Evolutionary conservation across 1,140 invertebrate genomes (phyloP).

Genomic region (Drosophila sproati): DNA sequence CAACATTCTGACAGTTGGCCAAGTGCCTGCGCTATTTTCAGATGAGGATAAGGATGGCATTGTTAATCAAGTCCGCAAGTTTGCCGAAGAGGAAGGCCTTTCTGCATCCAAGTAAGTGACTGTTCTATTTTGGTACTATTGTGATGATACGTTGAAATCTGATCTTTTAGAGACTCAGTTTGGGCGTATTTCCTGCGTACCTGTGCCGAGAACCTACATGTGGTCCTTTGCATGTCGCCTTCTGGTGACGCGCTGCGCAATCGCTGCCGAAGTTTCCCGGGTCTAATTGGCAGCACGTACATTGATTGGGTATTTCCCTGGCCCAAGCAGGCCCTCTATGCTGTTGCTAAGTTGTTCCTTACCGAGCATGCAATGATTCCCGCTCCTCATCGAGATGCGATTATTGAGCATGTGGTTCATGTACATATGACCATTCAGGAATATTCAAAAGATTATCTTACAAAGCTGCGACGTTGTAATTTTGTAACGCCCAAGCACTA

Average conservation of each 20-base stretch:
- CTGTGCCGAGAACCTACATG: conserved; percentile 93
- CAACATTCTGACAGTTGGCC: conserved; percentile 94
- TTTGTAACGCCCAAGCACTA: conserved; percentile 96
- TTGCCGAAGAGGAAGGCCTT: conserved; percentile 89
- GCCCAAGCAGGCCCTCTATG: conserved; percentile 94
- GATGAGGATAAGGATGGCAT: conserved; percentile 95
- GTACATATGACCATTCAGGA: conserved; percentile 90
- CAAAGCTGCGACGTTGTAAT: conserved; percentile 90
- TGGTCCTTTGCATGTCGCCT: conserved; percentile 95
- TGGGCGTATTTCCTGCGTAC: conserved; percentile 94
- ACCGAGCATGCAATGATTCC: conserved; percentile 87
- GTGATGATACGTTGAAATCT: too few species aligned
- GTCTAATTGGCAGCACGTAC: conserved; percentile 95
- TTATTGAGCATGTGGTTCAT: conserved; percentile 93
- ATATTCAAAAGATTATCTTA: conserved; percentile 90
- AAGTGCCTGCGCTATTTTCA: conserved; percentile 92
- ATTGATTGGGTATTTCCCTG: conserved; percentile 97
- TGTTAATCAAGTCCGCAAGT: conserved; percentile 88
- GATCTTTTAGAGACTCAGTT: conserved; percentile 87
- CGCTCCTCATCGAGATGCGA: conserved; percentile 87
- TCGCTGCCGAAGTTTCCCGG: conserved; percentile 95
- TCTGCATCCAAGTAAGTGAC: conserved; percentile 88
- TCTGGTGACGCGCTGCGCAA: conserved; percentile 92
- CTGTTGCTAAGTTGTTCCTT: conserved; percentile 93
- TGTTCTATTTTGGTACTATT: background rate